Percentiles rank a stretch among this genome's conserved stretches.
Evolutionary conservation across 2,113 vertebrate species (phyloP).

Genomic region (Sylvietta virens): DNA sequence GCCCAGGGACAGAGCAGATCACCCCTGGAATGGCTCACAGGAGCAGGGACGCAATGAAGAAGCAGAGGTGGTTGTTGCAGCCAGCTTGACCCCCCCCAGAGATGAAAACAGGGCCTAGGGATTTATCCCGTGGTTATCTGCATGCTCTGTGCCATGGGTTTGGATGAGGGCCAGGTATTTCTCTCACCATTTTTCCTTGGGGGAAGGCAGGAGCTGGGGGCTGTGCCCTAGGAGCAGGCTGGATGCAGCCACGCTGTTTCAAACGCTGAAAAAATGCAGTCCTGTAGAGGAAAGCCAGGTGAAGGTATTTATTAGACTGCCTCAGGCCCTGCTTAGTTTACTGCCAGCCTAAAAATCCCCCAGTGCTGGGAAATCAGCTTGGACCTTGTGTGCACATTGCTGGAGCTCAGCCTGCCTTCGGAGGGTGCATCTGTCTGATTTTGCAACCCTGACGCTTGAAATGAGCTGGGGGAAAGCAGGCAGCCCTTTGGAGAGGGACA

Average conservation of each 20-base stretch:
- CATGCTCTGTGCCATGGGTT: not conserved
- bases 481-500: not conserved
- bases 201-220: not conserved
- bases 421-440: not conserved
- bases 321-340: not conserved
- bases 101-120: not conserved
- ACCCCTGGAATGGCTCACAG: fast-evolving
- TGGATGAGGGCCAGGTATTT: not conserved
- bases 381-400: not conserved
- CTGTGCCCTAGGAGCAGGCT: not conserved
- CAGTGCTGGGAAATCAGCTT: not conserved
- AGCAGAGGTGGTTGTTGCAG: not conserved
- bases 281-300: not conserved
- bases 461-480: not conserved
- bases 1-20: not conserved
- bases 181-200: not conserved
- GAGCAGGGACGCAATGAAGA: not conserved
- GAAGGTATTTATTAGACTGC: not conserved
- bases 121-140: not conserved
- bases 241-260: not conserved
- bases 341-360: not conserved
- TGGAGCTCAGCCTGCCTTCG: not conserved
- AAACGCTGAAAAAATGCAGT: not conserved
- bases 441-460: not conserved
- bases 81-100: not conserved